Conservation (phyloP, 2,888 invertebrate genomes). For the Aspidiotus destructor region DNA sequence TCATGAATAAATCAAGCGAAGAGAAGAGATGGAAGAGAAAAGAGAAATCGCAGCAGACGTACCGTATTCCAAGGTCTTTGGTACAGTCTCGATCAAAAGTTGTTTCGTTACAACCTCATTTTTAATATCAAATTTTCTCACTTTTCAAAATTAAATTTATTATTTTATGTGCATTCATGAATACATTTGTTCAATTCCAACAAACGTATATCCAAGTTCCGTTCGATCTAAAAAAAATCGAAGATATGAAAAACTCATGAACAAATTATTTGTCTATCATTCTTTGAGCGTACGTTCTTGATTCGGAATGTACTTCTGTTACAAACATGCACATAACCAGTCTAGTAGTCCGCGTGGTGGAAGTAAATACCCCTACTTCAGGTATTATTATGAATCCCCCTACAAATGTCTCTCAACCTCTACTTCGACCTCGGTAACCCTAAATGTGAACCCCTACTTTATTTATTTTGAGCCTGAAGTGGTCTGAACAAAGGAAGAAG, state of each 20-base stretch:
- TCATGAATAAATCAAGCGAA: slow-evolving; percentile 12
- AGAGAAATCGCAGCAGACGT: not conserved
- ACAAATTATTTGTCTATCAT: not conserved
- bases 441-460: slow-evolving; percentile 20
- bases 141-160: not conserved
- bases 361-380: slow-evolving; percentile 25
- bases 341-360: slow-evolving; percentile 27
- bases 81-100: slow-evolving; percentile 21
- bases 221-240: not conserved
- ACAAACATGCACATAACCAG: slow-evolving; percentile 20
- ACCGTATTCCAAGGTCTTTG: slow-evolving; percentile 28
- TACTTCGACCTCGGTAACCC: slow-evolving; percentile 31
- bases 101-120: not conserved
- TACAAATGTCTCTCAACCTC: slow-evolving; percentile 27
- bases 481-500: not conserved
- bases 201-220: not conserved
- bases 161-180: not conserved
- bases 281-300: slow-evolving; percentile 22
- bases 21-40: no score
- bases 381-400: slow-evolving; percentile 21
- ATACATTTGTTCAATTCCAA: not conserved
- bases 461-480: not conserved
- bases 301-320: slow-evolving; percentile 13
- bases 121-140: not conserved
- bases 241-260: not conserved